Percentiles rank a stretch among this genome's conserved stretches.
Evolutionary conservation across 2,888 invertebrate genomes (phyloP).

Genomic region (Halocaridina rubra): DNA sequence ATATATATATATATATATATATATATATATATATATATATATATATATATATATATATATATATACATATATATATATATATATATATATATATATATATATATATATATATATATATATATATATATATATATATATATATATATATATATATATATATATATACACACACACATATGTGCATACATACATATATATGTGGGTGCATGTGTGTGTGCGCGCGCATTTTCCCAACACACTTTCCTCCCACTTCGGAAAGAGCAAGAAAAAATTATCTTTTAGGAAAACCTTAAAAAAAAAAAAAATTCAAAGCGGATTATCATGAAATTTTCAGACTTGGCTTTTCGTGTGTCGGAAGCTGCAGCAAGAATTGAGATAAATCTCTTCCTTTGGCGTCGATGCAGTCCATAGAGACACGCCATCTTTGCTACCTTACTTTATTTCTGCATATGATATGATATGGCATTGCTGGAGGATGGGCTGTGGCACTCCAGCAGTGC

Average conservation of each 20-base stretch:
- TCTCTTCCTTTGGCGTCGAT: too few species aligned
- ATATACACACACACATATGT: background rate
- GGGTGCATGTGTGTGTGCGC: background rate
- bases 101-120: background rate
- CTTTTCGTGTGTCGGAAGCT: too few species aligned
- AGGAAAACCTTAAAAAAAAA: background rate
- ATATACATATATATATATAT: background rate
- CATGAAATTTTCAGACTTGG: background rate
- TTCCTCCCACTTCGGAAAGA: too few species aligned
- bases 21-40: background rate
- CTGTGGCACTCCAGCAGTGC: too few species aligned
- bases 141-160: background rate
- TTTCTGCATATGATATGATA: too few species aligned
- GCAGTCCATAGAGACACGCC: too few species aligned
- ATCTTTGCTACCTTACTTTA: too few species aligned
- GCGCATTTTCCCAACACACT: background rate
- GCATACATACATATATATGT: background rate
- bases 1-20: background rate
- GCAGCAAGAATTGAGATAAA: too few species aligned
- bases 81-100: background rate
- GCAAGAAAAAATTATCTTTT: too few species aligned
- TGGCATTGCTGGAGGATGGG: too few species aligned
- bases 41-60: background rate
- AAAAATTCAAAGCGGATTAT: background rate
- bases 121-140: background rate